Percentiles rank a stretch among this genome's conserved stretches.
Conservation (phyloP, 2,888 invertebrate species). For the Anodontia alba region DNA sequence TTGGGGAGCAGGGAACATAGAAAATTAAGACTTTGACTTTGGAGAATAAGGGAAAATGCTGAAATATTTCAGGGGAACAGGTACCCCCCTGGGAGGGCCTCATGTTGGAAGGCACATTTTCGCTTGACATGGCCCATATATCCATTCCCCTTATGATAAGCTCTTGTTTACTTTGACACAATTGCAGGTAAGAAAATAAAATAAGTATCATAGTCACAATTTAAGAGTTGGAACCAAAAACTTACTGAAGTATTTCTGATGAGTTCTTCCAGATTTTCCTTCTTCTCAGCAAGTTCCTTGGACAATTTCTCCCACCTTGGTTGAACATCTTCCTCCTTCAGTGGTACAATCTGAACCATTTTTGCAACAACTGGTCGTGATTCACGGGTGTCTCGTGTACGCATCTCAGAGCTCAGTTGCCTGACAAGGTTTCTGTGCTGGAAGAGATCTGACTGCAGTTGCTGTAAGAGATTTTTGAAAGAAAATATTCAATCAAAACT, state of each 20-base stretch:
- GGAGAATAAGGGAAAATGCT: too few species aligned
- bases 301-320: conserved; percentile 74
- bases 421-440: conserved; percentile 74
- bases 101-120: too few species aligned
- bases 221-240: too few species aligned
- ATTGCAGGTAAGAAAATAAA: too few species aligned
- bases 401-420: conserved; percentile 64
- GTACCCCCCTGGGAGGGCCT: too few species aligned
- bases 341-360: conserved; percentile 34
- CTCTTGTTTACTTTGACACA: too few species aligned
- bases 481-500: conserved; percentile 4
- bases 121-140: too few species aligned
- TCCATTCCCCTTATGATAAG: too few species aligned
- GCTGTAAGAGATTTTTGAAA: conserved; percentile 65
- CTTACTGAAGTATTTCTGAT: conserved; percentile 66
- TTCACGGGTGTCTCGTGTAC: conserved; percentile 42
- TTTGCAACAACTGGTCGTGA: conserved; percentile 27
- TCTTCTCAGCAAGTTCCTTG: conserved; percentile 72
- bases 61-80: too few species aligned
- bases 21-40: too few species aligned
- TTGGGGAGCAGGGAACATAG: too few species aligned
- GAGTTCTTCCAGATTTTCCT: conserved; percentile 71
- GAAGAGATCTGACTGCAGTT: conserved; percentile 72
- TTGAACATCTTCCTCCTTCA: conserved; percentile 68
- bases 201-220: too few species aligned